Evolutionary conservation across 2,888 invertebrate species (phyloP).

Genomic region (Meghimatium bilineatum): DNA sequence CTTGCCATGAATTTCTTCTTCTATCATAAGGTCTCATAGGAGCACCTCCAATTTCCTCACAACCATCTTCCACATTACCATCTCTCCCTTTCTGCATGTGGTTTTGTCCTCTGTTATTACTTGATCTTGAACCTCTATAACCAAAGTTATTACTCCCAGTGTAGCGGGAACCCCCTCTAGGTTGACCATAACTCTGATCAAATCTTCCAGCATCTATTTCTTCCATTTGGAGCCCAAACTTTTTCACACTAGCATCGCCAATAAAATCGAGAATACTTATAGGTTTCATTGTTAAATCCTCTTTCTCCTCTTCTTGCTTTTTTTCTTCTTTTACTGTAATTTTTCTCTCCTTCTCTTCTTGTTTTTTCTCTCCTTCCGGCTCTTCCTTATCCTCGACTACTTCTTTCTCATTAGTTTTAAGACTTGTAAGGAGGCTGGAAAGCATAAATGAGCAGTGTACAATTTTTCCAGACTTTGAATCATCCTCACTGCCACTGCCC

Average conservation of each 20-base stretch:
- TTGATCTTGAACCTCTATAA: conserved; percentile 12
- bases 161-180: neutral
- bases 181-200: neutral
- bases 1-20: conserved; percentile 13
- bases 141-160: conserved; percentile 1
- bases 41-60: neutral
- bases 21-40: conserved; percentile 1
- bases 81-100: neutral
- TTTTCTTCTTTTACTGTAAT: neutral
- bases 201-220: neutral
- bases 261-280: conserved; percentile 48
- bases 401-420: conserved; percentile 29
- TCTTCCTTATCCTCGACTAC: neutral
- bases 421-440: conserved; percentile 17
- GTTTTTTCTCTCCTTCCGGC: conserved; percentile 1
- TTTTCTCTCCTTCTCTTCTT: neutral
- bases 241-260: conserved; percentile 45
- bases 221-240: conserved; percentile 27
- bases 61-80: neutral
- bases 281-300: conserved; percentile 9
- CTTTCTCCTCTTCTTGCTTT: conserved; percentile 12
- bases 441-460: conserved; percentile 11
- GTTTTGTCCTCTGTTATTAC: conserved; percentile 4
- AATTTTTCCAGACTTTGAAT: neutral
- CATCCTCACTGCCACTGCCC: conserved; percentile 21